Base-by-base conservation (phyloP, 2,888 invertebrate species). In the Ernsta delagoae region DNA sequence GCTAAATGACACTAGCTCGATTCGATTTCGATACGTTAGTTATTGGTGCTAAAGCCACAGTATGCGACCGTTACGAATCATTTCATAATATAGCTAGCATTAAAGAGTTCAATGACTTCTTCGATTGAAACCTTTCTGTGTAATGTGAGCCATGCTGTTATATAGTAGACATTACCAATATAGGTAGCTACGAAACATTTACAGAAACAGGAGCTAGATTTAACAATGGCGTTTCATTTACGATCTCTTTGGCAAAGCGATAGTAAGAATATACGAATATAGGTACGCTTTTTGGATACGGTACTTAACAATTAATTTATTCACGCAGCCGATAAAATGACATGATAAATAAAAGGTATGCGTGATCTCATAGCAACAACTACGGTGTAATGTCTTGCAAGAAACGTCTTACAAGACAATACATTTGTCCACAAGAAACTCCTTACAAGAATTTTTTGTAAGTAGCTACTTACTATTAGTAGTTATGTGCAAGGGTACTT, bases 41-140 rank as follows among this genome's bases (percentile, higher is more conserved):
- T n/a, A n/a, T n/a, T n/a, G n/a, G n/a, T n/a, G n/a, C n/a, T n/a
- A n/a, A n/a, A n/a, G n/a, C n/a, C n/a, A 24, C 39, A 39, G 39
- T 6, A 1, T 39, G 39, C 7, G 39, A 39, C 7, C 6, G 5
- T 50, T 50, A 50, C 5, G 53, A 54, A 24, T 9, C 50, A 16
- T 12, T 48, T 24, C 57, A 39, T 65, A 59, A 59, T 50, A 16
- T 59, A 36, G 16, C 39, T 41, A 24, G 36, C 12, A 59, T 48
- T 65, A 43, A 50, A 56, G 36, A 57, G 65, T 59, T 59, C 65
- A 39, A 50, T 65, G 65, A 65, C 65, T 65, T 57, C 24, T 48
- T 39, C 31, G 59, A 41, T 59, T 24, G 65, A 65, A 65, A 65
- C 50, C 65, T 65, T 65, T 65, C 50, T 65, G 59, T 50, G 59